Evolutionary conservation across 2,888 invertebrate species (phyloP), one percentile per base, ranked within the genome.

Genomic region (Brachyptera putata): DNA sequence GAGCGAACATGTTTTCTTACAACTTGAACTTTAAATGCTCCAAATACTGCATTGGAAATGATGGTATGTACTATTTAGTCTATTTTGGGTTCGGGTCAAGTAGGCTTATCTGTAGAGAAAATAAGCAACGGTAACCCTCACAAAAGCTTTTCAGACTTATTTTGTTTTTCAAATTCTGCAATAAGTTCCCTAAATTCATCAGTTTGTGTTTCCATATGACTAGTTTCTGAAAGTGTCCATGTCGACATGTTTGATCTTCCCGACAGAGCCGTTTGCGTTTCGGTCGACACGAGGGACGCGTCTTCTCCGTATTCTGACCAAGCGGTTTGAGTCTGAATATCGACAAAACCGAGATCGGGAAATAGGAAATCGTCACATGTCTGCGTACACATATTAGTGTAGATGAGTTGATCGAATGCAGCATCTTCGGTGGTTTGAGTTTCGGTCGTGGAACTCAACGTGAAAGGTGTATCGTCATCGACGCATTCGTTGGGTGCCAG

Each of bases 271-370:
- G 83, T 83, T 70, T 83, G 83, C 11, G 83, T 84, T 70, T 84
- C 82, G 0, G 82, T 79, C 1, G 82, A 82, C 1, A 79, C 78
- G 14, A 82, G 73, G 26, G 78, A 71, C 5, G 66, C 58, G 63
- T 82, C 82, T 58, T 80, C 79, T 57, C 75, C 68, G n/a, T 76
- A 73, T 58, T 71, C 71, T 0, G 78, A 74, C 79, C 80, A 81
- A 48, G 78, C 77, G 1, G 85, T 85, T 70, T 85, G 85, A 0
- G 85, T 85, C 69, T 85, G 82, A 61, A 80, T 84, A 66, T 84
- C 79, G 18, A 79, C 77, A 39, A 84, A 72, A n/a, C 76, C 80
- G 26, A 84, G 72, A 66, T 81, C 83, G 3, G 75, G 71, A 2
- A 79, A 70, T 25, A 82, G 70, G 41, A 80, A 75, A 49, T 81